Conservation (phyloP, 2,113 vertebrate genomes). For the Aphyosemion australe region DNA sequence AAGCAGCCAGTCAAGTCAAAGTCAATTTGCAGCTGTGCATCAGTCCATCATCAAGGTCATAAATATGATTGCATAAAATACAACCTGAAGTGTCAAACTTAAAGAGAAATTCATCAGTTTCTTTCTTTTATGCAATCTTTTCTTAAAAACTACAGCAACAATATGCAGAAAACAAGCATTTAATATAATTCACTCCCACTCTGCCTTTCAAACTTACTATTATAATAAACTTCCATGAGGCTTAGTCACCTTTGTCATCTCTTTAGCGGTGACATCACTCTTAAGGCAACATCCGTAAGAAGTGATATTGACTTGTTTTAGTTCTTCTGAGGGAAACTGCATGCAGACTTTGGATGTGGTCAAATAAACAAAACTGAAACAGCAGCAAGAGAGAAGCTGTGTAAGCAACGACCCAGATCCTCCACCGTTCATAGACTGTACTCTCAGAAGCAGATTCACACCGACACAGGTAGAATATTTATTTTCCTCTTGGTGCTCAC, state of each 20-base stretch:
- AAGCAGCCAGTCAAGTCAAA: conserved; percentile 40
- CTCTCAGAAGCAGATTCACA: background rate
- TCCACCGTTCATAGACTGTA: background rate
- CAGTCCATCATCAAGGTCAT: conserved; percentile 17
- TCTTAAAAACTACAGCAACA: conserved; percentile 22
- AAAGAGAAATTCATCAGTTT: conserved; percentile 36
- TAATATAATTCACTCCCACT: background rate
- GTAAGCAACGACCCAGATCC: conserved; percentile 15
- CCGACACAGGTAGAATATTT: background rate
- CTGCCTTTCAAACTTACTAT: conserved; percentile 4
- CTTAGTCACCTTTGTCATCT: conserved; percentile 1
- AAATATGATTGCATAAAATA: conserved; percentile 56
- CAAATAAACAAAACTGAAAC: background rate
- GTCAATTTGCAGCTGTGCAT: conserved; percentile 46
- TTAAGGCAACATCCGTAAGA: no score
- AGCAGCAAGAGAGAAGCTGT: background rate
- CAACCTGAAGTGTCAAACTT: conserved; percentile 58
- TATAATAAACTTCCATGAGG: background rate
- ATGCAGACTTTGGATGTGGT: background rate
- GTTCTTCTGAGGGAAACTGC: background rate
- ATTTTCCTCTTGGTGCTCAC: background rate
- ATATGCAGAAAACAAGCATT: conserved; percentile 29
- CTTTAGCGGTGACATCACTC: background rate
- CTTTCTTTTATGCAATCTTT: conserved; percentile 44
- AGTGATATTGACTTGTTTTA: background rate